Evolutionary conservation across 2,888 invertebrate species (phyloP).

Genomic region (Tenthredo amoena): DNA sequence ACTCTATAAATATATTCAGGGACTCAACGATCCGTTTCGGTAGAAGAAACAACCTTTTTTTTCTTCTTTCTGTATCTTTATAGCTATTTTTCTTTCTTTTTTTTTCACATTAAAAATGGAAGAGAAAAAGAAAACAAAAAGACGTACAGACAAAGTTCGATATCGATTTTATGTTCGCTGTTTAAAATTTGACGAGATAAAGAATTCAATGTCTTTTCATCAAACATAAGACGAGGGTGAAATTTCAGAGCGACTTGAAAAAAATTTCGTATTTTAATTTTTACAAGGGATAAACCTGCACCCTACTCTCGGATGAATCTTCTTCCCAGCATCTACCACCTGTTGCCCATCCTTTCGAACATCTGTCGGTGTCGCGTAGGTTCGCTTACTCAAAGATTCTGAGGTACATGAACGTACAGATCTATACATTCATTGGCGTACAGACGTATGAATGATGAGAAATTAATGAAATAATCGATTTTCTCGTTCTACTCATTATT

Average conservation of each 20-base stretch:
- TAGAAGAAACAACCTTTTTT: neutral
- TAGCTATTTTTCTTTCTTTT: neutral
- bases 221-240: neutral
- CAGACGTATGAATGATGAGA: neutral
- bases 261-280: neutral
- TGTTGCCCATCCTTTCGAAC: constrained; percentile 35
- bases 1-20: constrained; percentile 27
- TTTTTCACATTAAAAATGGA: neutral
- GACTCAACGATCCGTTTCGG: constrained; percentile 9
- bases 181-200: neutral
- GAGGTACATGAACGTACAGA: neutral
- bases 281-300: neutral
- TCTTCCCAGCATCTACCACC: constrained; percentile 48
- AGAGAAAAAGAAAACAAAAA: neutral
- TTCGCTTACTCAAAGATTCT: neutral
- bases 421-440: neutral
- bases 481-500: neutral
- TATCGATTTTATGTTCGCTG: neutral
- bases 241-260: neutral
- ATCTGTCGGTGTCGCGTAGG: neutral
- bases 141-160: neutral
- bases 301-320: neutral
- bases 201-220: neutral
- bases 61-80: neutral
- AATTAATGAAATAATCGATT: neutral